These are phyloP conservation scores for Vespertilio murinus DNA, from an alignment of 2,797 vertebrate genomes.

Conservation along the genomic window DNA sequence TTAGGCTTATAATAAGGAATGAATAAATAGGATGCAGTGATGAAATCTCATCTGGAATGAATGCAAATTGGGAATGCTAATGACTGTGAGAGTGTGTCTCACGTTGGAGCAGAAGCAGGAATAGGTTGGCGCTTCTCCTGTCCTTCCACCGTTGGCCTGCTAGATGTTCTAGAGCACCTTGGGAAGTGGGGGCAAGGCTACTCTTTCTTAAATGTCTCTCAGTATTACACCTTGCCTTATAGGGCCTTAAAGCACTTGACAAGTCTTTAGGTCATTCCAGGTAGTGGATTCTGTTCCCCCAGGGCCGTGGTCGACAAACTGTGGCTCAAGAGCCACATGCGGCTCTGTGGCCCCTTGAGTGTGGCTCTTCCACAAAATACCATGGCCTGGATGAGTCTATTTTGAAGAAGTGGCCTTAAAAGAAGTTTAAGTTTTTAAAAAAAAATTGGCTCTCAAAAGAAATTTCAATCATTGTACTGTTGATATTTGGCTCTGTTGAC, in stretches of 20 bases:
- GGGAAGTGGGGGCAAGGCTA: background rate
- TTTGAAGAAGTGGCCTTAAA: too few species aligned
- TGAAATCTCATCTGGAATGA: slow-evolving; percentile 71
- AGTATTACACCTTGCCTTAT: background rate
- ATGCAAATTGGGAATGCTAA: slow-evolving; percentile 61
- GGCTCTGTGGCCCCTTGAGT: too few species aligned
- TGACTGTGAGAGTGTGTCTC: background rate
- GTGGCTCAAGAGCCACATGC: too few species aligned
- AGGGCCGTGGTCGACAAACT: background rate
- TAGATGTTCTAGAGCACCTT: background rate
- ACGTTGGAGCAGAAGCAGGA: background rate
- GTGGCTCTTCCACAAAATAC: too few species aligned
- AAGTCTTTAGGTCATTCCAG: slow-evolving; percentile 11
- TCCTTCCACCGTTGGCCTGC: background rate
- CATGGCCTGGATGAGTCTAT: too few species aligned
- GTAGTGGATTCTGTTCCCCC: background rate
- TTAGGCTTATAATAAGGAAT: slow-evolving; percentile 75
- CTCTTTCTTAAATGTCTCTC: background rate
- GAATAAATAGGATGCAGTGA: slow-evolving; percentile 72
- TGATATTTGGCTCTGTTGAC: too few species aligned
- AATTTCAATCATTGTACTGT: too few species aligned
- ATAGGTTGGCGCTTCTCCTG: background rate
- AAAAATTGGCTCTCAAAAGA: too few species aligned
- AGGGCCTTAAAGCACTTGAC: background rate
- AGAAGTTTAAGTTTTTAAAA: too few species aligned